Base-by-base conservation (phyloP, 2,888 invertebrate species). In the Caenorhabditis wallacei region DNA sequence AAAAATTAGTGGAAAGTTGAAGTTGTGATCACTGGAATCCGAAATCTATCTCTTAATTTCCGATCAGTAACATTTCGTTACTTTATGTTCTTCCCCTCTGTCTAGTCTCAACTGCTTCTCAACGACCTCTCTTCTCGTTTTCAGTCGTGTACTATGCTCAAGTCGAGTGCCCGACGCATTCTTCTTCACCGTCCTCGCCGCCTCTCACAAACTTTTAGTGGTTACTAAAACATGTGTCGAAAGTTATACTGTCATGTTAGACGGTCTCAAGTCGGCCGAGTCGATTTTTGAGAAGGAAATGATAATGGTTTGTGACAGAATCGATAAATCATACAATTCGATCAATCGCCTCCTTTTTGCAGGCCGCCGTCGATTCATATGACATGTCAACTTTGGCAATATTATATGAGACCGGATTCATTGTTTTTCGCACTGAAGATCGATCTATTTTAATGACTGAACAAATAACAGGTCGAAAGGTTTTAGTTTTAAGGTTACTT, bases 361-460 rank as follows among this genome's bases (percentile, higher is more conserved):
- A 59, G 82, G 82, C 78, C 20, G 56, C 69, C 37, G 48, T 53
- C 43, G 78, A 76, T 56, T 84, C 84, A 37, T 71, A 46, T 68
- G 85, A 85, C 54, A 80, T 82, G 69, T 78, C 71, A 30, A 74
- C 69, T 20, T 63, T 85, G 22, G 85, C 85, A 30, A 53, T 85
- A 53, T 48, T 85, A 37, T 69, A 82, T 69, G 63, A 75, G 59
- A 76, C 70, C 46, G 76, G 76, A 56, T 69, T 82, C 30, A 74
- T 85, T 37, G 75, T 85, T 80, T 84, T 85, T 71, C 76, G 80
- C 46, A 61, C 64, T 16, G 74, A 71, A 22, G 82, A 84, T 37
- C 20, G 68, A 40, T 70, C 66, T 43, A 82, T 85, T 54, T 46
- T 85, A 13, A 72, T 85, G 54, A 37, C 63, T 37, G 82, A 85